Evolutionary conservation across 2,888 invertebrate species (phyloP).

Genomic region (Drosophila colorata): DNA sequence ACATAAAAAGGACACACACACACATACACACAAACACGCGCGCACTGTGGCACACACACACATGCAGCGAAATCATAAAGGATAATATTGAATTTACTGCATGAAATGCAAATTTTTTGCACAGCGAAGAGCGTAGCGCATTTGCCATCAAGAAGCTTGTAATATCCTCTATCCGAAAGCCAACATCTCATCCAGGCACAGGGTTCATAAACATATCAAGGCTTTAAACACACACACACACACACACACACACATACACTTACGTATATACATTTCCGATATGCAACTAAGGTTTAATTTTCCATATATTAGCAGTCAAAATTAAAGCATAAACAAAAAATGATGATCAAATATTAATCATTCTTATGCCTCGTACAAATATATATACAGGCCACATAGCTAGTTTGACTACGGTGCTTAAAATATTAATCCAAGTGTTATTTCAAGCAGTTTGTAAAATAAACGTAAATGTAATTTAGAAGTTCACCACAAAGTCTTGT

Average conservation of each 20-base stretch:
- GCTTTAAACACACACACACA: neutral
- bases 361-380: no score
- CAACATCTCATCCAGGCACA: neutral
- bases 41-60: slow-evolving; percentile 19
- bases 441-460: no score
- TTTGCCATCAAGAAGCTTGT: slow-evolving; percentile 18
- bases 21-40: slow-evolving; percentile 12
- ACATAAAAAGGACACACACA: slow-evolving; percentile 36
- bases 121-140: slow-evolving; percentile 3
- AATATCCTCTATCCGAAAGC: slow-evolving; percentile 23
- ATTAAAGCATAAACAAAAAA: slow-evolving; percentile 22
- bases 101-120: slow-evolving; percentile 74
- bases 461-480: no score
- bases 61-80: slow-evolving; percentile 67
- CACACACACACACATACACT: neutral
- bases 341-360: slow-evolving; percentile 15
- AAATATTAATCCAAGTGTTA: no score
- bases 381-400: no score
- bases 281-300: slow-evolving; percentile 10
- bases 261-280: neutral
- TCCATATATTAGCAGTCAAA: slow-evolving; percentile 21
- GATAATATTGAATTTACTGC: slow-evolving; percentile 78
- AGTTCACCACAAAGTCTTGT: neutral
- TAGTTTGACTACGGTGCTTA: no score
- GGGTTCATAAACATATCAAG: neutral